These are phyloP conservation scores for Yponomeuta sedellus DNA, from an alignment of 2,888 invertebrate species.

Conservation along the genomic window DNA sequence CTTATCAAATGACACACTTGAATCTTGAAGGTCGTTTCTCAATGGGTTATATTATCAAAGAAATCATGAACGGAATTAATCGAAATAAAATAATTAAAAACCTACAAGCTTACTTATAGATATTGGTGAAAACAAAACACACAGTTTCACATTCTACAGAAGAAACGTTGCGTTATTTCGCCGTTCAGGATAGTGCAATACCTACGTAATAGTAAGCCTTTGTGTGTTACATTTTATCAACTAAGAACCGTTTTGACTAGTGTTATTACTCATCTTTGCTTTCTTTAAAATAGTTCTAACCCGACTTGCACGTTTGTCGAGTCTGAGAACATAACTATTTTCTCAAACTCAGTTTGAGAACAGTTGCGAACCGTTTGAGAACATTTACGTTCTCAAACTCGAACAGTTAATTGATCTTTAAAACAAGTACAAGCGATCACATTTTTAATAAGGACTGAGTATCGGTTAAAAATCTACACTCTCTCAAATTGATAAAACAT, in stretches of 20 bases:
- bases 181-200: too few species aligned
- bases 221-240: background rate
- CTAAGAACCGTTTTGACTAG: slow-evolving; percentile 1
- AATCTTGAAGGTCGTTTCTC: background rate
- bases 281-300: background rate
- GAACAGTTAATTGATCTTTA: too few species aligned
- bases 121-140: background rate
- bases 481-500: slow-evolving; percentile 2
- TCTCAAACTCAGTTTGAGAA: too few species aligned
- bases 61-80: background rate
- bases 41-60: background rate
- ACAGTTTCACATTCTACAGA: background rate
- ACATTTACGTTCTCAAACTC: too few species aligned
- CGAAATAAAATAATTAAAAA: background rate
- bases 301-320: background rate
- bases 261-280: background rate
- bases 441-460: too few species aligned
- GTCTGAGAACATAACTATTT: too few species aligned
- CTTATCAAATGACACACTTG: background rate
- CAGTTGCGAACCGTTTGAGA: too few species aligned
- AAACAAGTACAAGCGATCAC: too few species aligned
- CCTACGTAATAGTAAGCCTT: background rate
- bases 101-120: background rate
- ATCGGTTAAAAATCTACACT: background rate
- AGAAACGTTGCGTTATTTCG: background rate